These are phyloP conservation scores for Myanophis thanlyinensis DNA, from an alignment of 2,113 vertebrate genomes.

Conservation along the genomic window DNA sequence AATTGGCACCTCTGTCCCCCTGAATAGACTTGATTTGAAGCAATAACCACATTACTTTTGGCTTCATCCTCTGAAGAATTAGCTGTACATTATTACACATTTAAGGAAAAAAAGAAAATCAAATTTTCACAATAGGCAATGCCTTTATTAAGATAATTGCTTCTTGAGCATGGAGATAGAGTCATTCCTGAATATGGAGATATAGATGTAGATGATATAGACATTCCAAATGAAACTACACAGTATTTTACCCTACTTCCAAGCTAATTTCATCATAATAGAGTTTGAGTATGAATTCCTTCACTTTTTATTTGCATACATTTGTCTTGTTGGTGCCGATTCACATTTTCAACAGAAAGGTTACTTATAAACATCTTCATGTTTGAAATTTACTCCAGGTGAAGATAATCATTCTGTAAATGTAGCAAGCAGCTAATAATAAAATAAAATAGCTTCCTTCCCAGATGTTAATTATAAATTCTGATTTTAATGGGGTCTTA, in stretches of 20 bases:
- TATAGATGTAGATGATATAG: neutral
- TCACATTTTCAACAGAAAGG: neutral
- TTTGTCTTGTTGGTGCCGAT: neutral
- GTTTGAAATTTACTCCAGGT: neutral
- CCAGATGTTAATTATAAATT: neutral
- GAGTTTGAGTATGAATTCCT: neutral
- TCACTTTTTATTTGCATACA: neutral
- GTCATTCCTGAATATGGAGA: neutral
- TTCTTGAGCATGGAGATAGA: neutral
- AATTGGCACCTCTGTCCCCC: neutral
- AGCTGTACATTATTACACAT: neutral
- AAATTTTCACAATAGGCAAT: neutral
- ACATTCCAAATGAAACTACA: neutral
- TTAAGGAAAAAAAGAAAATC: neutral
- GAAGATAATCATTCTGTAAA: neutral
- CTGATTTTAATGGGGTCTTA: conserved; percentile 4
- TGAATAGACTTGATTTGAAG: neutral
- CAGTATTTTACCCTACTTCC: neutral
- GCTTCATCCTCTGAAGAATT: neutral
- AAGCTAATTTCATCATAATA: neutral
- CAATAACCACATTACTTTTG: neutral
- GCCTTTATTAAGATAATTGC: neutral
- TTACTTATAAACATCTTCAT: neutral
- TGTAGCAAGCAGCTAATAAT: neutral
- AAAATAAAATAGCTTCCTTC: neutral